A percentile compares a stretch with the other conserved stretches of the same genome.
These are phyloP conservation scores for Vanacampus margaritifer DNA, from an alignment of 2,113 vertebrate genomes.

Conservation along the genomic window DNA sequence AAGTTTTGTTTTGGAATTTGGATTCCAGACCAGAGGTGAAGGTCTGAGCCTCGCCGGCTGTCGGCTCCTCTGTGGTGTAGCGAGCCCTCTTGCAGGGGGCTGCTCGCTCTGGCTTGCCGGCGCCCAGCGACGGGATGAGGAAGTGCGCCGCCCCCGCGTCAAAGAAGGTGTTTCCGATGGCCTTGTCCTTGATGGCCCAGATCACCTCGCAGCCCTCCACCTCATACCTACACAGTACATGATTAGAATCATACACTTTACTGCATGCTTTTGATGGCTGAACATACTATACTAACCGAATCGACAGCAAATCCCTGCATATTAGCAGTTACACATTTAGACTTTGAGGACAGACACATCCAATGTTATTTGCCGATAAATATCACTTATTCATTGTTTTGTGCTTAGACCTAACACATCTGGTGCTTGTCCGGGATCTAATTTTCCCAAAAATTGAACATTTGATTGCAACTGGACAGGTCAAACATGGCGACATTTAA, in stretches of 20 bases:
- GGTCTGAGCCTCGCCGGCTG: constrained; percentile 27
- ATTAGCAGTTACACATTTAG: too few species aligned
- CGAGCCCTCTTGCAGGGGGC: constrained; percentile 79
- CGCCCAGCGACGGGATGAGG: constrained; percentile 80
- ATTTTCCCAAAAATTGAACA: too few species aligned
- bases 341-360: too few species aligned
- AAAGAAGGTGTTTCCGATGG: constrained; percentile 95
- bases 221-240: constrained; percentile 72
- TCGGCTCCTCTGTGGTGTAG: constrained; percentile 75
- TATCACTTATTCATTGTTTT: background rate
- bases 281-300: too few species aligned
- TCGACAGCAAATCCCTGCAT: too few species aligned
- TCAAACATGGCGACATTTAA: too few species aligned
- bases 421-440: too few species aligned
- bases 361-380: background rate
- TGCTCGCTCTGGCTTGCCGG: constrained; percentile 63
- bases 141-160: constrained; percentile 94
- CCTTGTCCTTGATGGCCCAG: constrained; percentile 95
- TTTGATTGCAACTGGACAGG: too few species aligned
- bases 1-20: background rate
- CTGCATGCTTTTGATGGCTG: too few species aligned
- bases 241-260: too few species aligned
- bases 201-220: constrained; percentile 90
- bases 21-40: constrained; percentile 63
- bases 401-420: too few species aligned